These are phyloP conservation scores for Campoletis sonorensis DNA, from an alignment of 1,140 invertebrate species.

Conservation along the genomic window DNA sequence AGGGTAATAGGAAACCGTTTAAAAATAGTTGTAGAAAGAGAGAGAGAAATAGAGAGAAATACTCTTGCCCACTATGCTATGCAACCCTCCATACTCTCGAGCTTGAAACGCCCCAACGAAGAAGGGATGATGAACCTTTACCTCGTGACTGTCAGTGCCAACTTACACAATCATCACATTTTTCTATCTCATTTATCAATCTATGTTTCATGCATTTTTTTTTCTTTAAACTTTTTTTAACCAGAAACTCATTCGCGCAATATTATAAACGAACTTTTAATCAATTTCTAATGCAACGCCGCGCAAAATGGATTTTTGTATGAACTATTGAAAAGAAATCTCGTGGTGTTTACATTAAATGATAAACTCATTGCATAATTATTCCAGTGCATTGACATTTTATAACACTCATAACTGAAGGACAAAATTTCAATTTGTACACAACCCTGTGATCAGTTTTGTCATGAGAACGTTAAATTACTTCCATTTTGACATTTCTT, in stretches of 20 bases:
- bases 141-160: slow-evolving; percentile 71
- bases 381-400: no score
- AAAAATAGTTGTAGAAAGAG: slow-evolving; percentile 69
- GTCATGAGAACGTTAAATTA: no score
- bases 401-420: no score
- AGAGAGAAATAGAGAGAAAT: not conserved
- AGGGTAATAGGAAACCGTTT: slow-evolving; percentile 74
- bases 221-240: slow-evolving; percentile 38
- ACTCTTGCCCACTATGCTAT: slow-evolving; percentile 52
- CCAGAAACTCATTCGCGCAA: not conserved
- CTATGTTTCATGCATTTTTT: slow-evolving; percentile 28
- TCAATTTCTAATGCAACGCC: no score
- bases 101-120: not conserved
- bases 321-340: no score
- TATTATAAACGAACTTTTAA: not conserved
- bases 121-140: slow-evolving; percentile 55
- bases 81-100: slow-evolving; percentile 50
- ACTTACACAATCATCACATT: slow-evolving; percentile 56
- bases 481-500: no score
- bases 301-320: no score
- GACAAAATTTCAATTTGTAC: no score
- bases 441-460: no score
- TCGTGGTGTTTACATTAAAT: no score
- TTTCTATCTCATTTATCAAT: slow-evolving; percentile 13
- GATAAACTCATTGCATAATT: no score